Percentiles rank a stretch among this genome's conserved stretches.
phyloP scores from a whole-genome alignment of 1,140 invertebrate genomes.

The Lordiphosa collinella region DNA sequence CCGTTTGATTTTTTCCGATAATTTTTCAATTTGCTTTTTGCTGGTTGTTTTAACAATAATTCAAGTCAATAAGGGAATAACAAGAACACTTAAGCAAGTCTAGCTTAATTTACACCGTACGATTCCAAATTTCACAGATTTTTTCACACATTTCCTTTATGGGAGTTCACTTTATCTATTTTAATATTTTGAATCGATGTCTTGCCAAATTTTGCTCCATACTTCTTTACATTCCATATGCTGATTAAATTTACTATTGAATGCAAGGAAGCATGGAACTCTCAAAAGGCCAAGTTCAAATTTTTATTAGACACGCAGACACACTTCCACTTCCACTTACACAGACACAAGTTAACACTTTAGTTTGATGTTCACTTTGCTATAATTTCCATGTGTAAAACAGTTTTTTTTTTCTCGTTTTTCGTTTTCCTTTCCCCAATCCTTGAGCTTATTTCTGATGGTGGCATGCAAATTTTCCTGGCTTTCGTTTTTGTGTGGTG shows the following conservation, averaged over 20 bases:
- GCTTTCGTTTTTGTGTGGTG: slow-evolving; percentile 30
- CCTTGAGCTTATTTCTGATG: slow-evolving; percentile 63
- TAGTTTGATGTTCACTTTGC: slow-evolving; percentile 17
- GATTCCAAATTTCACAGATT: no score
- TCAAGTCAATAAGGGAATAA: no score
- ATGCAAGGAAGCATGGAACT: slow-evolving; percentile 80
- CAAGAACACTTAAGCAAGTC: no score
- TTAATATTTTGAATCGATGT: slow-evolving; percentile 23
- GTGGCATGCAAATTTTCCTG: slow-evolving; percentile 75
- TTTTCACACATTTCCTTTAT: not conserved
- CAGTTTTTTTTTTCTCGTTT: slow-evolving; percentile 41
- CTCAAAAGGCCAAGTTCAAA: slow-evolving; percentile 63
- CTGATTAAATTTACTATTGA: slow-evolving; percentile 76
- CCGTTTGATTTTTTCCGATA: no score
- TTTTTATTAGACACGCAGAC: slow-evolving; percentile 14
- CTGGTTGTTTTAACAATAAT: no score
- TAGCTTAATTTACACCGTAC: no score
- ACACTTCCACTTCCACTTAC: slow-evolving; percentile 31
- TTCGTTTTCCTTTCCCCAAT: slow-evolving; percentile 45
- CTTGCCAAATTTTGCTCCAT: slow-evolving; percentile 77
- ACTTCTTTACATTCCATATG: slow-evolving; percentile 80
- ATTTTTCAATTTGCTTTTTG: no score
- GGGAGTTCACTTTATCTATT: not conserved
- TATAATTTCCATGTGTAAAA: slow-evolving; percentile 19
- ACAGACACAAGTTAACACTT: slow-evolving; percentile 14